A percentile compares a stretch with the other conserved stretches of the same genome.
These are phyloP conservation scores for Periparus ater DNA, from an alignment of 2,797 vertebrate species.

Conservation along the genomic window DNA sequence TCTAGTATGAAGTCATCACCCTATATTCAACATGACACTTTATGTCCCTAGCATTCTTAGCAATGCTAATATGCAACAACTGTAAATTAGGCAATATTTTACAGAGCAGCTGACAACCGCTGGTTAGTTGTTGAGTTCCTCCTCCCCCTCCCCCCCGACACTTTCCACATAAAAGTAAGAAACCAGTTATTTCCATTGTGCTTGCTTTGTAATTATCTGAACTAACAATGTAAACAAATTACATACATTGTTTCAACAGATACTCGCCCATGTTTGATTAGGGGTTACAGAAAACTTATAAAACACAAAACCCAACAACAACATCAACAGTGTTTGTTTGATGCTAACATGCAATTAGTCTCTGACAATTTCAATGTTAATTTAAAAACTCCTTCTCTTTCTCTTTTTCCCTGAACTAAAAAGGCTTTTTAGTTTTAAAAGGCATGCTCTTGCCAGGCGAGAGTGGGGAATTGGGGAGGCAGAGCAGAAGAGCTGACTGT, in stretches of 20 bases:
- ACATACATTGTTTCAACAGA: constrained; percentile 75
- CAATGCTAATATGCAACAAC: constrained; percentile 71
- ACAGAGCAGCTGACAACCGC: constrained; percentile 68
- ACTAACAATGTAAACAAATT: constrained; percentile 82
- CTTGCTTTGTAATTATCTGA: constrained; percentile 80
- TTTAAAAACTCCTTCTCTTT: constrained; percentile 63
- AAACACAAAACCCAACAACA: constrained; percentile 63
- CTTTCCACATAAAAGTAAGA: constrained; percentile 75
- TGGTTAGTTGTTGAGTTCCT: constrained; percentile 63
- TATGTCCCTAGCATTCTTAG: constrained; percentile 72
- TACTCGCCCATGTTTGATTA: constrained; percentile 77
- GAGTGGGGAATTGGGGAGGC: constrained; percentile 44
- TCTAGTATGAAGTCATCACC: constrained; percentile 88
- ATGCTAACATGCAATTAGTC: constrained; percentile 77
- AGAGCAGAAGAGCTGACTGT: constrained; percentile 49
- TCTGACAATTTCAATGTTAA: constrained; percentile 70
- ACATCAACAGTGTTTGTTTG: constrained; percentile 69
- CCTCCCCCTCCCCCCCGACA: constrained; percentile 33
- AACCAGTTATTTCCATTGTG: constrained; percentile 78
- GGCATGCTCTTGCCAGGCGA: constrained; percentile 36
- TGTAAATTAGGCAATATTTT: constrained; percentile 74
- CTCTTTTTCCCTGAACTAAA: constrained; percentile 3
- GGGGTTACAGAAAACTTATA: constrained; percentile 77
- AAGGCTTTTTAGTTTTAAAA: constrained; percentile 38
- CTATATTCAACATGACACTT: constrained; percentile 82